These are phyloP conservation scores for Chionodraco myersi DNA, from an alignment of 2,113 vertebrate genomes.

Conservation along the genomic window DNA sequence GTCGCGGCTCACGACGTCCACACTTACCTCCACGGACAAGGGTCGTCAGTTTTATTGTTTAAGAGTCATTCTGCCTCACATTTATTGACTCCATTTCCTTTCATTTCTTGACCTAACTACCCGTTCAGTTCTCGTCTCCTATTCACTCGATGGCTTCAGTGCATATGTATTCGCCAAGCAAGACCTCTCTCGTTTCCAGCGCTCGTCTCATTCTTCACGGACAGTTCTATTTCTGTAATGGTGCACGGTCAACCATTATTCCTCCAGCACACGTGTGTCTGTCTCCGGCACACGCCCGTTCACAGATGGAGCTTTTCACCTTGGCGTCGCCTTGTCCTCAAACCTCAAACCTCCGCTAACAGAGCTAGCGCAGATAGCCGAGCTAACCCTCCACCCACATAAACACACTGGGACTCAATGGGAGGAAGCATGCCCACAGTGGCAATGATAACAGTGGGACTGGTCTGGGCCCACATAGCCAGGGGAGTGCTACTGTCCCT, in stretches of 20 bases:
- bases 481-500: constrained; percentile 69
- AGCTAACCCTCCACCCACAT: constrained; percentile 46
- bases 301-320: constrained; percentile 73
- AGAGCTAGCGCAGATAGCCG: constrained; percentile 30
- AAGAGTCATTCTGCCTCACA: constrained; percentile 85
- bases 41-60: constrained; percentile 87
- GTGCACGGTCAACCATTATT: constrained; percentile 75
- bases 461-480: constrained; percentile 69
- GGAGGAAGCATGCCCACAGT: constrained; percentile 64
- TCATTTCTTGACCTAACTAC: constrained; percentile 86
- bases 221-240: constrained; percentile 79
- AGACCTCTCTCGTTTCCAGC: constrained; percentile 75
- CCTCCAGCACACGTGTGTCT: constrained; percentile 65
- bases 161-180: constrained; percentile 76
- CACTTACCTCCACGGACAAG: constrained; percentile 78
- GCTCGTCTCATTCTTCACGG: constrained; percentile 74
- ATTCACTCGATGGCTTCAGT: constrained; percentile 55
- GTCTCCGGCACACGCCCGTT: constrained; percentile 64
- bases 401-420: constrained; percentile 64
- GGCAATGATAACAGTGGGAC: constrained; percentile 76
- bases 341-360: constrained; percentile 23
- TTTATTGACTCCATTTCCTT: constrained; percentile 85
- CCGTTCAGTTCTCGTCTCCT: constrained; percentile 74
- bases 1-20: constrained; percentile 80
- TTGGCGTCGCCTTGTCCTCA: constrained; percentile 49